Base-by-base conservation (phyloP, 2,113 vertebrate species). In the Platysteira castanea region DNA sequence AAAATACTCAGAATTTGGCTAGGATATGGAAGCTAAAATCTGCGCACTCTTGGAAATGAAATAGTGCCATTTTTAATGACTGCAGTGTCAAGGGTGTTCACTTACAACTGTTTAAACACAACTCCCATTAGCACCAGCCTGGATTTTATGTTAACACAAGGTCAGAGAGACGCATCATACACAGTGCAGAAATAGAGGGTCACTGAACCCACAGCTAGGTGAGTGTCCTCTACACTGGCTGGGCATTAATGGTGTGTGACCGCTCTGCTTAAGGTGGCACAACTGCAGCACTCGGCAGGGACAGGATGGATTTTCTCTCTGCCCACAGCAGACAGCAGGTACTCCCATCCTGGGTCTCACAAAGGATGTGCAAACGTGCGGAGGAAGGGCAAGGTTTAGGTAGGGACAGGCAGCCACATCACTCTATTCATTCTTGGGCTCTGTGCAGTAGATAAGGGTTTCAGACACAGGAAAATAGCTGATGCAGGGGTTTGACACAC, bases 351-450 rank as follows among this genome's bases (percentile, higher is more conserved):
- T 30, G 37, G 9, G 11, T 44, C 54, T 46, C 44, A 16, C 2
- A 5, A n/a, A 83, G 46, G n/a, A 42, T 28, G 18, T 70, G 15
- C 35, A 63, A 44, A 74, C 0, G 0, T 7, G 60, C 16, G 41
- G 44, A 76, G 44, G 22, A 83, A 27, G 24, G 16, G 30, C 35
- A 60, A 83, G 35, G 49, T 76, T 88, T 57, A 15, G 27, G 30
- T 24, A 30, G 3, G 2, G 52, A 46, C 42, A n/a, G 19, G 31
- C 37, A 61, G 77, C 9, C 46, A 28, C 52, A 7, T 33, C 2
- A 1, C 9, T 65, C 35, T 13, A 2, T 19, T 59, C 0, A 1
- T 31, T 77, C 41, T 4, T 14, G 37, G 63, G 49, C 28, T 61
- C 74, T 33, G 54, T 31, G 50, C 19, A 16, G 42, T 13, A 33